These are phyloP conservation scores for Sinosuthora webbiana DNA, from an alignment of 2,113 vertebrate species.

Conservation along the genomic window DNA sequence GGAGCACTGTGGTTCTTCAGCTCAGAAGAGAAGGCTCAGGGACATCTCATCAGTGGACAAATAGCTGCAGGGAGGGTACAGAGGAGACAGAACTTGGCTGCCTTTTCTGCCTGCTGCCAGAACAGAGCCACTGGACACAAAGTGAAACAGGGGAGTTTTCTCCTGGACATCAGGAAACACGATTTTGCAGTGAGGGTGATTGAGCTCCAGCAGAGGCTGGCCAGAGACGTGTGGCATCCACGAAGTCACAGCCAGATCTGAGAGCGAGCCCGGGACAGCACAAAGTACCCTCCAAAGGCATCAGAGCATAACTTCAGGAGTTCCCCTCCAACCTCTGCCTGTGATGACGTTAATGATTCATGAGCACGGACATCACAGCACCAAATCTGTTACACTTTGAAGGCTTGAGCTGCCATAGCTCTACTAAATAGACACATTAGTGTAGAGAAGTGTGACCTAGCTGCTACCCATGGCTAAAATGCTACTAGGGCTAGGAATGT, in stretches of 20 bases:
- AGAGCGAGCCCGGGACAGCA: not conserved
- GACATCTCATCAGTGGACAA: no score
- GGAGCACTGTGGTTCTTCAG: not conserved
- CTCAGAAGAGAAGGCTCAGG: no score
- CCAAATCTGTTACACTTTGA: constrained; percentile 29
- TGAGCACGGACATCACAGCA: not conserved
- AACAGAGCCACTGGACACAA: no score
- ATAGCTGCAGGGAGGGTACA: not conserved
- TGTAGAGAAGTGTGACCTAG: not conserved
- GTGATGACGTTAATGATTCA: constrained; percentile 35
- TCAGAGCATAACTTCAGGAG: not conserved
- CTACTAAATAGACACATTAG: not conserved
- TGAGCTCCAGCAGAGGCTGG: not conserved
- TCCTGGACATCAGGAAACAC: accelerated
- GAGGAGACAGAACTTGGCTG: not conserved
- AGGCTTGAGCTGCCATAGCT: not conserved
- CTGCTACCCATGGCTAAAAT: not conserved
- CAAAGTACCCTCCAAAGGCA: not conserved
- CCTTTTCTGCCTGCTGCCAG: not conserved
- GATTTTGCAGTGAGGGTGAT: not conserved
- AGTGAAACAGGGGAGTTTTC: not conserved
- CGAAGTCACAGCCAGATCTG: not conserved
- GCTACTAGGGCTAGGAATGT: not conserved
- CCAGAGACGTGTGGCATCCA: not conserved
- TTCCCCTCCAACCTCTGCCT: not conserved